Conservation (phyloP, 2,888 invertebrate species). For the Cyclophora punctaria region DNA sequence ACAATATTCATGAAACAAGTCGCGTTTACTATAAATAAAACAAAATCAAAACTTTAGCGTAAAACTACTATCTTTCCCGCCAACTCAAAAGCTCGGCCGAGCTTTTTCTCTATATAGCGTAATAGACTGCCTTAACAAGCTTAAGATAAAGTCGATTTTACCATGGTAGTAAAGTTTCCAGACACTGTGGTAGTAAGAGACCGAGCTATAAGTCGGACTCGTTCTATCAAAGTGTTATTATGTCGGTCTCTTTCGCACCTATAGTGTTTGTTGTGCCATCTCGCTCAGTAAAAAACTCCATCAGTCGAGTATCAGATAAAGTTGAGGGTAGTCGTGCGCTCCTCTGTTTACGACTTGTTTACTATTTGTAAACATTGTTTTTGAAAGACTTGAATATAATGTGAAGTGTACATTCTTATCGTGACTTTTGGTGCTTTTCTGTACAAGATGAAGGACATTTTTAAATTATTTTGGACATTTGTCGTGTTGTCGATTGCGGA, state of each 20-base stretch:
- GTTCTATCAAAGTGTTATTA: constrained; percentile 26
- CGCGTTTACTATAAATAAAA: constrained; percentile 4
- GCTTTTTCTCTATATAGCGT: constrained; percentile 5
- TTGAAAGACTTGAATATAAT: constrained; percentile 23
- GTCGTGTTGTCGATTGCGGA: constrained; percentile 58
- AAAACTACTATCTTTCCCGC: constrained; percentile 46
- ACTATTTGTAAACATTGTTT: constrained; percentile 28
- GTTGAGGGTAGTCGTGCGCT: constrained; percentile 22
- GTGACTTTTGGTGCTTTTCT: constrained; percentile 21
- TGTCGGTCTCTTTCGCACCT: constrained; percentile 39
- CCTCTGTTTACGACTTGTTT: constrained; percentile 36
- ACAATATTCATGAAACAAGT: too few species aligned
- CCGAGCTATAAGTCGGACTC: constrained; percentile 17
- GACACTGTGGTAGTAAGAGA: constrained; percentile 15
- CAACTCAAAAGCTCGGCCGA: constrained; percentile 32
- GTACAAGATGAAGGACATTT: constrained; percentile 39
- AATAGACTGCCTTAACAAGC: neutral
- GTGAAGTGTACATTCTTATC: constrained; percentile 39
- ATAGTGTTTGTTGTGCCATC: constrained; percentile 9
- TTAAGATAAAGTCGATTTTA: constrained; percentile 6
- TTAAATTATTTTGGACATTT: constrained; percentile 55
- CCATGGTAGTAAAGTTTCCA: neutral
- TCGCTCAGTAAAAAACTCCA: constrained; percentile 23
- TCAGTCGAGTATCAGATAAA: constrained; percentile 40
- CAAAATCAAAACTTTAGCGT: constrained; percentile 16